Conservation (phyloP, 2,888 invertebrate genomes). For the Meta bourneti region DNA sequence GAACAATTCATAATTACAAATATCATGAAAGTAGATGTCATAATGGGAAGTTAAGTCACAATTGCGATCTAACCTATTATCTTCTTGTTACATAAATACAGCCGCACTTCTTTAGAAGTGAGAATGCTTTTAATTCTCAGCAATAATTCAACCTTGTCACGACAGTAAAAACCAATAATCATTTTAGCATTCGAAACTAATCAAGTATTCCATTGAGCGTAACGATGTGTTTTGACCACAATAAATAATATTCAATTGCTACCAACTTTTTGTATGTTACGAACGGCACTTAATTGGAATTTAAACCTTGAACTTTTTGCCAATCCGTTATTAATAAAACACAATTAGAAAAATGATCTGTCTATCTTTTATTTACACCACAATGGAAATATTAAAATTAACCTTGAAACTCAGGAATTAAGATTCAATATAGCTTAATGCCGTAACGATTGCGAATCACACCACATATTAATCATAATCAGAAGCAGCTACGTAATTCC, state of each 20-base stretch:
- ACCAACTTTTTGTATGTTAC: neutral
- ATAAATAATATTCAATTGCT: neutral
- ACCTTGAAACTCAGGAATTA: slow-evolving; percentile 13
- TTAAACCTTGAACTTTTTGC: slow-evolving; percentile 37
- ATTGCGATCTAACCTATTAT: too few relatives aligned
- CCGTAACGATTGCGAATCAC: neutral
- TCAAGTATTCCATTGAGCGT: neutral
- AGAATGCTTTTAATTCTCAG: too few relatives aligned
- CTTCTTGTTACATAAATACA: too few relatives aligned
- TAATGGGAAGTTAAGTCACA: too few relatives aligned
- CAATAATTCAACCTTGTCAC: too few relatives aligned
- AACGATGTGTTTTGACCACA: neutral
- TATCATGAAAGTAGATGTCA: too few relatives aligned
- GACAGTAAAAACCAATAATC: too few relatives aligned
- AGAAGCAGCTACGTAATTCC: neutral
- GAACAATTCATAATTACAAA: too few relatives aligned
- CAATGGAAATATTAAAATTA: slow-evolving; percentile 3
- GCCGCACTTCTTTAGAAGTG: too few relatives aligned
- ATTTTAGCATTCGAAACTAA: too few relatives aligned
- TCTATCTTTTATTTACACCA: neutral
- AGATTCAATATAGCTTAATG: slow-evolving; percentile 4
- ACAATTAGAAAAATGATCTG: neutral
- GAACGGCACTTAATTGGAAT: slow-evolving; percentile 8
- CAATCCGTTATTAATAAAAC: slow-evolving; percentile 2
- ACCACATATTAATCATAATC: neutral